A percentile compares a stretch with the other conserved stretches of the same genome.
Conservation (phyloP, 2,113 vertebrate species). For the Pholis gunnellus region DNA sequence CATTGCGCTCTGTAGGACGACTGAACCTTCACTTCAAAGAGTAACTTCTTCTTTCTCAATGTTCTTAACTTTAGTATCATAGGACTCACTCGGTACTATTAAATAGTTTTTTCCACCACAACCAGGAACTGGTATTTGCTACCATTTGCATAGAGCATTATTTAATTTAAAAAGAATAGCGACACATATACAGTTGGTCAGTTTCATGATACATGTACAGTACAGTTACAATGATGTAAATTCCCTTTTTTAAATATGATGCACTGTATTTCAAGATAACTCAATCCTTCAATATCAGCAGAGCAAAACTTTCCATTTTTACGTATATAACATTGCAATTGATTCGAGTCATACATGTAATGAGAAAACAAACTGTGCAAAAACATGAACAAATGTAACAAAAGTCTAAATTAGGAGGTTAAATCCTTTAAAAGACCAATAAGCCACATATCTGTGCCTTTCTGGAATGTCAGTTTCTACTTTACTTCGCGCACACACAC, state of each 20-base stretch:
- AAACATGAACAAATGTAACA: slow-evolving; percentile 43
- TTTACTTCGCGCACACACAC: neutral
- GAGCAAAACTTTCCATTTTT: slow-evolving; percentile 39
- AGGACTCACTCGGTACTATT: too few relatives aligned
- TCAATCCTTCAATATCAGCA: slow-evolving; percentile 45
- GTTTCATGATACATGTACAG: slow-evolving; percentile 74
- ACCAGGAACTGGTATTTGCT: slow-evolving; percentile 5
- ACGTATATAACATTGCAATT: slow-evolving; percentile 33
- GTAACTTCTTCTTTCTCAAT: too few relatives aligned
- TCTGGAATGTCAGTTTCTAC: slow-evolving; percentile 55
- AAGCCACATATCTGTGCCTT: slow-evolving; percentile 18
- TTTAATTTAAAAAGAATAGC: slow-evolving; percentile 83
- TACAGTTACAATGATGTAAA: slow-evolving; percentile 64
- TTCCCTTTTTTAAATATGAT: slow-evolving; percentile 78
- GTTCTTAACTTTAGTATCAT: too few relatives aligned
- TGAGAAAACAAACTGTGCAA: slow-evolving; percentile 65
- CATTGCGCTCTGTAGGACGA: too few relatives aligned
- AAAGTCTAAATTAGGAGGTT: slow-evolving; percentile 31
- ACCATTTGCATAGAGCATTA: slow-evolving; percentile 73
- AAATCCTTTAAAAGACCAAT: slow-evolving; percentile 26
- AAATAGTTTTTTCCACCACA: too few relatives aligned
- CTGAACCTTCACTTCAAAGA: too few relatives aligned
- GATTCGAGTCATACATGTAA: slow-evolving; percentile 59
- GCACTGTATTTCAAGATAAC: slow-evolving; percentile 47
- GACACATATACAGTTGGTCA: slow-evolving; percentile 74